Base-by-base conservation (phyloP, 92 coral and sea anemone genomes). In the Zoanthus gigantus region DNA sequence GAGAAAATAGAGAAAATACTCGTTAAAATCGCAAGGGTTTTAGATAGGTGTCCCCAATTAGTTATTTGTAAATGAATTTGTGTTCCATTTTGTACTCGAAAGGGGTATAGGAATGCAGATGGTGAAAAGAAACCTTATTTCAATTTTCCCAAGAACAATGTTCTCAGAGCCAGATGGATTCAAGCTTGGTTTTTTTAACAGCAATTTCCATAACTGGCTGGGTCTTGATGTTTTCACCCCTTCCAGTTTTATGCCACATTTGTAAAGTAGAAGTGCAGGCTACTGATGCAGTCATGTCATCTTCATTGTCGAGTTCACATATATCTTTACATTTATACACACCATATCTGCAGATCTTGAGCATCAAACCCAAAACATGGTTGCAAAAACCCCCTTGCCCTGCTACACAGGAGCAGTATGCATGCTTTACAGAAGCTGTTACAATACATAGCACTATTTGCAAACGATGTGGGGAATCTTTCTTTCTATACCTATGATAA, bases 171-270 rank as follows among this genome's bases (percentile, higher is more conserved):
- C 42, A 37, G 42, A 0, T 37, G 42, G 42, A 37, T 37, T 73
- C 52, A 44, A 73, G 78, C 78, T 73, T 44, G 48, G 50, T 73
- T 73, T 73, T 73, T 44, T 73, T 72, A 44, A 73, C 78, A 14
- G 78, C 50, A 44, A 73, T 48, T 73, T 73, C 78, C 78, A 73
- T 73, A 42, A 73, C 78, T 73, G 69, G 69, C 69, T 61, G 69
- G 69, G 69, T 29, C 69, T 61, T 61, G 69, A 61, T 61, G 69
- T 61, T 61, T 61, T 61, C 69, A 61, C 69, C 69, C 69, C 69
- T 61, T 61, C 69, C 69, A 61, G 69, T 61, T 61, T 61, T 61
- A 61, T 61, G 69, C 69, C 69, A 61, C 69, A 61, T 61, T 61
- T 61, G 69, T 61, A 61, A 61, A 61, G 30, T 61, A 61, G 69